These are phyloP conservation scores for Ariolimax columbianus DNA, from an alignment of 2,888 invertebrate species.

Conservation along the genomic window DNA sequence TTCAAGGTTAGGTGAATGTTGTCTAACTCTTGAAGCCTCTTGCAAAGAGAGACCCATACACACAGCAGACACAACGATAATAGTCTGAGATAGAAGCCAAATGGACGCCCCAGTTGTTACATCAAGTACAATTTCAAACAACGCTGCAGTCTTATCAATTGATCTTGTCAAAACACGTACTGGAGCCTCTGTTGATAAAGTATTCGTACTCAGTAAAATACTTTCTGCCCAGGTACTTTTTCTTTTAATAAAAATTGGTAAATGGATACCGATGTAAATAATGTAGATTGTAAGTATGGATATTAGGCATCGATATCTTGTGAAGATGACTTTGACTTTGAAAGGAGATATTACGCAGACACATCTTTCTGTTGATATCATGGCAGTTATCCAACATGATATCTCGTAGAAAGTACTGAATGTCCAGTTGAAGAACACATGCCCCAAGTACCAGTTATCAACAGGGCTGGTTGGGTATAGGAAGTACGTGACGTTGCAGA, in stretches of 20 bases:
- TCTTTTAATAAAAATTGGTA: background rate
- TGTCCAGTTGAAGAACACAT: background rate
- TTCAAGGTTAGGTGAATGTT: no score
- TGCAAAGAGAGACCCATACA: conserved; percentile 10
- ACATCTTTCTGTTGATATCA: conserved; percentile 28
- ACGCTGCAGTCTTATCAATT: no score
- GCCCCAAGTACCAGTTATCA: background rate
- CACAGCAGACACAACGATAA: background rate
- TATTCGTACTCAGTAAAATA: no score
- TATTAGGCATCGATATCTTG: conserved; percentile 3
- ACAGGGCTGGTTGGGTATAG: background rate
- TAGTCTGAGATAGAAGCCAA: background rate
- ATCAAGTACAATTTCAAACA: no score
- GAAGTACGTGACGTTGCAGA: background rate
- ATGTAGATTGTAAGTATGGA: background rate
- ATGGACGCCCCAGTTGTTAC: no score
- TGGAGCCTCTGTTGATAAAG: background rate
- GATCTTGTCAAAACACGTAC: background rate
- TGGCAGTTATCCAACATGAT: conserved; percentile 3
- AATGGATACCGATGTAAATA: background rate
- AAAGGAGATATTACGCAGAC: conserved; percentile 31
- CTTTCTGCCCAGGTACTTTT: background rate
- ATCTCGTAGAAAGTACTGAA: background rate
- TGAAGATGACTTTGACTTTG: conserved; percentile 33
- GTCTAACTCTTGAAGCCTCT: background rate